These are phyloP conservation scores for Gymnocephalus cernua DNA, from an alignment of 2,113 vertebrate genomes.

Conservation along the genomic window DNA sequence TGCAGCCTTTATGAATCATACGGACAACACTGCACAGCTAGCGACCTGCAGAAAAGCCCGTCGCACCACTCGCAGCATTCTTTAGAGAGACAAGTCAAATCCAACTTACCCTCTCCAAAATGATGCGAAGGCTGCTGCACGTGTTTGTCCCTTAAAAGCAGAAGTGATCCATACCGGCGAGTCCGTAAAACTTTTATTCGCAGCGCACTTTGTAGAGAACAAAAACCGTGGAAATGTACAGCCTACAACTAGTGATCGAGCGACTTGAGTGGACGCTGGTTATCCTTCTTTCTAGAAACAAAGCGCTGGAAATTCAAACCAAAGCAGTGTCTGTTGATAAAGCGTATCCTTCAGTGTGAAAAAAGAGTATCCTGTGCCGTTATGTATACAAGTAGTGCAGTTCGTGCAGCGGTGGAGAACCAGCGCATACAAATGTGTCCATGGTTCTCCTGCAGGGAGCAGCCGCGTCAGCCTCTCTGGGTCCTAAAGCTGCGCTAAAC, in stretches of 20 bases:
- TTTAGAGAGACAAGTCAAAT: conserved; percentile 4
- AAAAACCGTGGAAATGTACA: conserved; percentile 24
- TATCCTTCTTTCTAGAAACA: conserved; percentile 66
- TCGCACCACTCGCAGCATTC: conserved; percentile 3
- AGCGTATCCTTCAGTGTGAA: conserved; percentile 80
- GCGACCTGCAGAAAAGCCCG: conserved; percentile 5
- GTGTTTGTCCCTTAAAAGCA: conserved; percentile 74
- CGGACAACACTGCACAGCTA: conserved; percentile 10
- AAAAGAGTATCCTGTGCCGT: conserved; percentile 81
- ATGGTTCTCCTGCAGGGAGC: conserved; percentile 85
- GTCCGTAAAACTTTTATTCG: conserved; percentile 88
- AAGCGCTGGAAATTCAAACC: conserved; percentile 64
- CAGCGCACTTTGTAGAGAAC: conserved; percentile 23
- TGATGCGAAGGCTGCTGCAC: conserved; percentile 25
- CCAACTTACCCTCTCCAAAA: conserved; percentile 77
- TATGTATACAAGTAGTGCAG: conserved; percentile 77
- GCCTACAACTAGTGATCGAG: conserved; percentile 37
- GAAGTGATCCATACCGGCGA: conserved; percentile 79
- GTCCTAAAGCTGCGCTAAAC: conserved; percentile 89
- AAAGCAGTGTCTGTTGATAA: conserved; percentile 69
- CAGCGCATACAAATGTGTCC: conserved; percentile 87
- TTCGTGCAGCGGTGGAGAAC: conserved; percentile 85
- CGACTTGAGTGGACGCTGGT: conserved; percentile 34
- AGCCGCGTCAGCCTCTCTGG: conserved; percentile 85
- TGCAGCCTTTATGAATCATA: conserved; percentile 39